A percentile compares a stretch with the other conserved stretches of the same genome.
Evolutionary conservation across 1,140 invertebrate genomes (phyloP).

Genomic region (Penaeus indicus): DNA sequence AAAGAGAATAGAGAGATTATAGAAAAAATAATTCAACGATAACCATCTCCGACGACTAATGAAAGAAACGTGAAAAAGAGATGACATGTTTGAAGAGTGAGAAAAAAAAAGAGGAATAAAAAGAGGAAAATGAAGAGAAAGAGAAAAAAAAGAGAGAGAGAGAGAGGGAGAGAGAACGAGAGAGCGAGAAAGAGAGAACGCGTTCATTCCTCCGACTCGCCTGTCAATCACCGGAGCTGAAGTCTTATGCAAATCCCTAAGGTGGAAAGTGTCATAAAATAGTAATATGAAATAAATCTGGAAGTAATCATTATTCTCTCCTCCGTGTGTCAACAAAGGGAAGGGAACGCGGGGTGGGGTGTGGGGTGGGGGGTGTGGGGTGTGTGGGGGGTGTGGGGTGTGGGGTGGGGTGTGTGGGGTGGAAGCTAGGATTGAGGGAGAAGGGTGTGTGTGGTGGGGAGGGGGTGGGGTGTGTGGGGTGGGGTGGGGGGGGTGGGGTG

Average conservation of each 20-base stretch:
- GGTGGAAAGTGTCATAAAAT: background rate
- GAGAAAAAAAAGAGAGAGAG: background rate
- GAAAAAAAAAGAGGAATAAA: background rate
- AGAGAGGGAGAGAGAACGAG: conserved; percentile 22
- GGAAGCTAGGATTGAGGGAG: no score
- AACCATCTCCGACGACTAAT: no score
- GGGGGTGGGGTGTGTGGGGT: no score
- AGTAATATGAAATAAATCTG: conserved; percentile 21
- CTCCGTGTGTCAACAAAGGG: background rate
- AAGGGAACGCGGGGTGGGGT: background rate
- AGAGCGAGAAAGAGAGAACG: conserved; percentile 1
- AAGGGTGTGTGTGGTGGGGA: no score
- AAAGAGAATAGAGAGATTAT: background rate
- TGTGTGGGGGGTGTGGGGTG: no score
- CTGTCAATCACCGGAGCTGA: background rate
- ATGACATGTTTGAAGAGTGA: background rate
- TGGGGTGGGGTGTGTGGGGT: no score
- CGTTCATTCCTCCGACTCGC: background rate
- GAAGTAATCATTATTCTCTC: background rate
- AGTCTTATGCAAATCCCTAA: background rate
- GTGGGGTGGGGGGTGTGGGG: no score
- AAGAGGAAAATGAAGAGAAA: background rate
- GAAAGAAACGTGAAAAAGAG: background rate
- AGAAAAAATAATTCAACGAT: background rate
- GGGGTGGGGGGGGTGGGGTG: no score